Conservation (phyloP, 37 sponge, comb jelly and placozoan genomes). For the Aphrocallistes beatrix region DNA sequence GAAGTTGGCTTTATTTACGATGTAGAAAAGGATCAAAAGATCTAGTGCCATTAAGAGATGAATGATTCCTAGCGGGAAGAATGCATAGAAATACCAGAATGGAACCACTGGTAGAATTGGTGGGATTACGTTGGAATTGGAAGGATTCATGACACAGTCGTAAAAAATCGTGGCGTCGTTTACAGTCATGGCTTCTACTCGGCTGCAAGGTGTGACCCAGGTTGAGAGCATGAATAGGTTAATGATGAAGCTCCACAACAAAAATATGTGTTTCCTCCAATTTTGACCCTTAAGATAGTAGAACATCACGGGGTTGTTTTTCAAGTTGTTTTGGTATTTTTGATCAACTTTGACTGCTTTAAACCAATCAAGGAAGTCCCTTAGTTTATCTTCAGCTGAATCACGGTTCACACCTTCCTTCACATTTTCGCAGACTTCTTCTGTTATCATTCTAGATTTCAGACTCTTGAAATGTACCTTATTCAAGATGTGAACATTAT, state of each 20-base stretch:
- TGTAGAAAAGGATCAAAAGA: slow-evolving; percentile 30
- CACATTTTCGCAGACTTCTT: slow-evolving; percentile 46
- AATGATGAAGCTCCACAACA: background rate
- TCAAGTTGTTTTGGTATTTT: background rate
- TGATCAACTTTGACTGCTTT: slow-evolving; percentile 38
- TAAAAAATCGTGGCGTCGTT: background rate
- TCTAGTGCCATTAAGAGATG: slow-evolving; percentile 30
- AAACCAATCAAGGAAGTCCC: slow-evolving; percentile 63
- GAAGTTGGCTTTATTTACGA: slow-evolving; percentile 35
- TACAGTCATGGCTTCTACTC: background rate
- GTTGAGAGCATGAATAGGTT: background rate
- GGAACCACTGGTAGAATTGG: slow-evolving; percentile 15
- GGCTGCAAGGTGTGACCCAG: background rate
- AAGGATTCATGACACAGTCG: background rate
- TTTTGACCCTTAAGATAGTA: background rate
- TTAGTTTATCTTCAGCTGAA: slow-evolving; percentile 56
- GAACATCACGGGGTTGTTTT: background rate
- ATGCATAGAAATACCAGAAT: slow-evolving; percentile 26
- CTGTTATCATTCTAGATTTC: slow-evolving; percentile 13
- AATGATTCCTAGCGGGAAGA: slow-evolving; percentile 28
- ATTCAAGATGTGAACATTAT: slow-evolving; percentile 24
- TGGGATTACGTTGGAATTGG: background rate
- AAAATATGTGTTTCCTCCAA: background rate
- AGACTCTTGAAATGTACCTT: slow-evolving; percentile 24
- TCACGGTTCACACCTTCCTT: slow-evolving; percentile 54